phyloP scores from a whole-genome alignment of 2,113 vertebrate species.

The Otis tarda region DNA sequence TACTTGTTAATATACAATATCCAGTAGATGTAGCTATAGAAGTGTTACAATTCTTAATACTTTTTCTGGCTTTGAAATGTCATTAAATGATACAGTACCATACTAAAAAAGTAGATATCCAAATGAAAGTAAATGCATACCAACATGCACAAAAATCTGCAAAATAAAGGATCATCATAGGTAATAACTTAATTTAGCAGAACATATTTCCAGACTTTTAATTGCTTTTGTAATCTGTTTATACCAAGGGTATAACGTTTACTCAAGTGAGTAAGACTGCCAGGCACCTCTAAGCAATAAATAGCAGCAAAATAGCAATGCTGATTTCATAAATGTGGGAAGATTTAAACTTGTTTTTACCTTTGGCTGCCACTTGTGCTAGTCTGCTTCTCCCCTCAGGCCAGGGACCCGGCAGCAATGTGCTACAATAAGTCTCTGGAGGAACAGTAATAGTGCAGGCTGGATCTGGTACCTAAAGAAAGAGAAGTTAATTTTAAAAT shows the following conservation, averaged over 20 bases:
- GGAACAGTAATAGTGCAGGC: background rate
- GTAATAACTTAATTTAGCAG: background rate
- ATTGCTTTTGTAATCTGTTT: background rate
- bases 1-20: background rate
- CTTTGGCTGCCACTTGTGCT: background rate
- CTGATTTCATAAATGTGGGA: background rate
- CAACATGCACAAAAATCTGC: background rate
- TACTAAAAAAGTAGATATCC: background rate
- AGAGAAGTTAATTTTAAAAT: background rate
- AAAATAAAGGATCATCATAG: background rate
- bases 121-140: background rate
- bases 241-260: background rate
- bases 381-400: background rate
- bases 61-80: background rate
- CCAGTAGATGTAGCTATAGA: background rate
- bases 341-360: background rate
- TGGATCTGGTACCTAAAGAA: background rate
- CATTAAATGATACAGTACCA: background rate
- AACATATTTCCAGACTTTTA: background rate
- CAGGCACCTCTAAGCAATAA: background rate
- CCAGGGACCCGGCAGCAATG: fast-evolving
- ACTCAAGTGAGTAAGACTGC: background rate
- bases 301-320: background rate
- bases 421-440: background rate
- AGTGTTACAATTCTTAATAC: background rate